phyloP scores from a whole-genome alignment of 2,797 vertebrate species.

The Catharus ustulatus region DNA sequence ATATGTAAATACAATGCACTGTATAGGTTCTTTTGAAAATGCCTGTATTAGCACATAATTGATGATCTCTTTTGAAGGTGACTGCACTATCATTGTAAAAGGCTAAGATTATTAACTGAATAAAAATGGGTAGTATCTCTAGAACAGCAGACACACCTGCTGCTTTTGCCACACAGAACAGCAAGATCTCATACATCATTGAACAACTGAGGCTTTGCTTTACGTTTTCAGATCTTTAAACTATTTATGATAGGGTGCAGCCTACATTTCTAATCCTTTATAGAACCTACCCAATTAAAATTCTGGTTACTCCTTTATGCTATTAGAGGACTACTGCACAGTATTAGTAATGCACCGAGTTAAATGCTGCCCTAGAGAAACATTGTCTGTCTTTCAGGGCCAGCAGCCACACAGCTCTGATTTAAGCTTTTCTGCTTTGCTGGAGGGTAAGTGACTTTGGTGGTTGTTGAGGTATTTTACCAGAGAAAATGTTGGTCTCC shows the following conservation, averaged over 20 bases:
- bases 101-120: slow-evolving; percentile 60
- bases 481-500: background rate
- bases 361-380: slow-evolving; percentile 50
- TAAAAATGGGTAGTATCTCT: slow-evolving; percentile 41
- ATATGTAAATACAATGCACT: background rate
- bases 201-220: slow-evolving; percentile 56
- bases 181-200: slow-evolving; percentile 65
- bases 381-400: background rate
- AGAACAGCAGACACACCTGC: slow-evolving; percentile 45
- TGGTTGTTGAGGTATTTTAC: background rate
- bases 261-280: slow-evolving; percentile 60
- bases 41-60: background rate
- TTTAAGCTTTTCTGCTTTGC: slow-evolving; percentile 32
- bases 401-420: slow-evolving; percentile 2
- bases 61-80: slow-evolving; percentile 64
- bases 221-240: slow-evolving; percentile 65
- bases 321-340: slow-evolving; percentile 44
- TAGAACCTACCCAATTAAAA: slow-evolving; percentile 63
- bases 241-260: slow-evolving; percentile 62
- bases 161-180: background rate
- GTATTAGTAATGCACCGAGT: slow-evolving; percentile 36
- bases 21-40: slow-evolving; percentile 6
- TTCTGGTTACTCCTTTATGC: slow-evolving; percentile 49
- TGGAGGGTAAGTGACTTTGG: slow-evolving; percentile 57
- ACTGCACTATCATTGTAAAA: slow-evolving; percentile 50